Evolutionary conservation across 2,797 vertebrate species (phyloP).

Genomic region (Gephyroberyx darwinii): DNA sequence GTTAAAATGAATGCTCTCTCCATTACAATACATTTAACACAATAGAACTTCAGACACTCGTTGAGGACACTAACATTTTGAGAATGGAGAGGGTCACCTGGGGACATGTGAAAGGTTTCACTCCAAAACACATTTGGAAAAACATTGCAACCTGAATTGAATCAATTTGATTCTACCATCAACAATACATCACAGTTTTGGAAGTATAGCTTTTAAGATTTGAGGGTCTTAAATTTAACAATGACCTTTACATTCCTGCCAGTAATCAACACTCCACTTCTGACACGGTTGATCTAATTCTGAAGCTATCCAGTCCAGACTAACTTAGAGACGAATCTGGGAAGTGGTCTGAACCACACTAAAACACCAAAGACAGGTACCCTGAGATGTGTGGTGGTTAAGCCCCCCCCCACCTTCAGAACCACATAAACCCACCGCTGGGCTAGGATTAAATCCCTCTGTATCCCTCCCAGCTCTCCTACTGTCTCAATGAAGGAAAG

Average conservation of each 20-base stretch:
- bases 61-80: background rate
- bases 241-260: constrained; percentile 62
- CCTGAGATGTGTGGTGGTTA: background rate
- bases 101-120: background rate
- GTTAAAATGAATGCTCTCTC: constrained; percentile 1
- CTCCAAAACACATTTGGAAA: background rate
- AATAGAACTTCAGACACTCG: background rate
- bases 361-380: constrained; percentile 47
- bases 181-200: constrained; percentile 30
- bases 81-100: background rate
- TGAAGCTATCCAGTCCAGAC: constrained; percentile 32
- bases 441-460: background rate
- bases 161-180: constrained; percentile 9
- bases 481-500: background rate
- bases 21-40: constrained; percentile 2
- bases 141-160: background rate
- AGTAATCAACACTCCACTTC: constrained; percentile 39
- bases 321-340: constrained; percentile 31
- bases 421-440: too few species aligned
- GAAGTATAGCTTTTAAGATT: constrained; percentile 22
- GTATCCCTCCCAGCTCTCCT: background rate
- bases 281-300: constrained; percentile 33
- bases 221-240: constrained; percentile 62
- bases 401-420: too few species aligned
- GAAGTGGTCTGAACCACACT: constrained; percentile 49